Evolutionary conservation across 1,140 invertebrate genomes (phyloP), one percentile per base, ranked within the genome.

Genomic region (Lordiphosa mommai): DNA sequence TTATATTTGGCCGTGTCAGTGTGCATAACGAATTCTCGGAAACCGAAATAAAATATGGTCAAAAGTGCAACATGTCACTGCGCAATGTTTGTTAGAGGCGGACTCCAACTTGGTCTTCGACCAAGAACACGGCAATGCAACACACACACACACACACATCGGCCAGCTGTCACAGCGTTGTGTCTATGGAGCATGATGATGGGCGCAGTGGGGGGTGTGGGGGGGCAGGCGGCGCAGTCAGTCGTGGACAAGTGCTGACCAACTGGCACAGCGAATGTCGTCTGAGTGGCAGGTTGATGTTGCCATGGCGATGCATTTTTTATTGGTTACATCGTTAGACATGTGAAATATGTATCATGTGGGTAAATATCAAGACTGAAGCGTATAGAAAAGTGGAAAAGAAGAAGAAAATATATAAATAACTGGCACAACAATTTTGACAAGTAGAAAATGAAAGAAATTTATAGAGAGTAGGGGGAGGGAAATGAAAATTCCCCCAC

Each of bases 271-370:
- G 10, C 33, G 20, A 23, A 23, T 23, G 20, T 23, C 20, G 47
- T 52, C 51, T 41, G 40, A 29, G 40, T 72, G 69, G 61, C 69
- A 72, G 69, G 55, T 72, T 61, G 49, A 60, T 61, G 55, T 67
- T 67, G 32, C 52, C 30, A 36, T 40, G 12, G 57, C 55, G 43
- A 53, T 79, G 68, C 68, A 79, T 59, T 79, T 77, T 77, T 79
- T 79, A 79, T 79, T 68, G 73, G 50, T 72, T 70, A 79, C 63
- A 72, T 77, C 61, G 71, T 74, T 74, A 68, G 65, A 68, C 64
- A 60, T 34, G 34, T 53, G 48, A 74, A 74, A 64, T 73, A 74
- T 74, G 61, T 55, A 5, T 16, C 41, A 64, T 63, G 60, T 63
- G 60, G 61, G 51, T 49, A 66, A 66, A 66, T 66, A 66, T 66